Base-by-base conservation (phyloP, 1,140 invertebrate species). In the Drosophila pandora region DNA sequence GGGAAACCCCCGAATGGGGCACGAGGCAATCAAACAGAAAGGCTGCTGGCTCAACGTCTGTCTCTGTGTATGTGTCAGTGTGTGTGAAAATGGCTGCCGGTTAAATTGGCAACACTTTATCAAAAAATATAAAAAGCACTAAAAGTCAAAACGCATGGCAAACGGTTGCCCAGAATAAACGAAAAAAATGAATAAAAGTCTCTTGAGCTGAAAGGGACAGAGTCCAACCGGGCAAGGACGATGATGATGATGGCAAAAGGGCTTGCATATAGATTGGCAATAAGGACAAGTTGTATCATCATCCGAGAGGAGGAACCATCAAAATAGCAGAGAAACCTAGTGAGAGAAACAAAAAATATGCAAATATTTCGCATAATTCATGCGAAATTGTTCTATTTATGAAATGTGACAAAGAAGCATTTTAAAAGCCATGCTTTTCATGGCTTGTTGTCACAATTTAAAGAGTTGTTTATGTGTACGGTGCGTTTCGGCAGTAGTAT, bases 51-150 rank as follows among this genome's bases (percentile, higher is more conserved):
- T 76, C 55, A 64, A 63, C 39, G 58, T 41, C n/a, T 65, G 45
- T 39, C 60, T 56, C 65, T 61, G 22, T 5, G 25, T 4, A 28
- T 28, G 25, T 74, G 7, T 62, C 17, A 50, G 21, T 32, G 70
- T 48, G 48, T 59, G 55, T 68, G 83, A 71, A 88, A 88, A 88
- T 88, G 83, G 83, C 83, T 88, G 84, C 71, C 79, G 71, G 83
- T 83, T 88, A 88, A 88, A 88, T 88, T 88, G 83, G 83, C 83
- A 88, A 88, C 83, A 88, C 83, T 88, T 88, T 88, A 88, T 88
- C 84, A 88, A 88, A 88, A 87, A 88, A 88, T 83, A 88, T 83
- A 83, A 88, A 87, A 88, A 83, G 71, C 76, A 88, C 79, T 83
- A 88, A 88, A 83, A 88, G 83, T 88, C 83, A 88, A 80, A 80